Evolutionary conservation across 2,113 vertebrate species (phyloP).

Genomic region (Tachysurus vachellii): DNA sequence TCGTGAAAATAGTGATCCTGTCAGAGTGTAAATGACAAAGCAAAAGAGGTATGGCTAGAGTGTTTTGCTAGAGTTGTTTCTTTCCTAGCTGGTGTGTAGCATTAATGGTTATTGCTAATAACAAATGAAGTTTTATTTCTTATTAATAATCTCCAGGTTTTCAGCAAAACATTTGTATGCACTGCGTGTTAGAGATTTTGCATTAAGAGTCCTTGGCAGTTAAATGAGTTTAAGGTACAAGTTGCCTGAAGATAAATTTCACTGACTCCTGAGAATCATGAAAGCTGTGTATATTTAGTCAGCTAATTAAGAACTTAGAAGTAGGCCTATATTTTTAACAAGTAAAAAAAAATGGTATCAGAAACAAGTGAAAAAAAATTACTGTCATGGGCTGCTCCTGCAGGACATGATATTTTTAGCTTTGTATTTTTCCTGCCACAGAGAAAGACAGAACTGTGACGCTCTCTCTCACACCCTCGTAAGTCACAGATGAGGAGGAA

Average conservation of each 20-base stretch:
- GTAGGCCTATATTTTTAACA: neutral
- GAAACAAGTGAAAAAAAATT: neutral
- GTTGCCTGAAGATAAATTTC: neutral
- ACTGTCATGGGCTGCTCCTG: neutral
- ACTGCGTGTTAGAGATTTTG: neutral
- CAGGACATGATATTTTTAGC: constrained; percentile 23
- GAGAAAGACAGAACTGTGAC: constrained; percentile 18
- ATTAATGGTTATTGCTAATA: neutral
- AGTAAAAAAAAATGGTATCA: neutral
- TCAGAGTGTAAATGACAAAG: constrained; percentile 2
- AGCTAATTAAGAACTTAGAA: constrained; percentile 17
- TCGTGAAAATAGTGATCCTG: neutral
- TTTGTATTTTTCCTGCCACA: neutral
- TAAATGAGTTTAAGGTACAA: constrained; percentile 10
- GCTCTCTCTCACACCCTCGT: neutral
- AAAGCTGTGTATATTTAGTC: constrained; percentile 17
- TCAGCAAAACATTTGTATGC: neutral
- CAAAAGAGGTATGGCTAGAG: neutral
- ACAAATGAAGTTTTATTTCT: neutral
- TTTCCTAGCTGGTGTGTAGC: neutral
- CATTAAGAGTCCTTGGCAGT: neutral
- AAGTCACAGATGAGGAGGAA: constrained; percentile 5
- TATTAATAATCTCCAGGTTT: neutral
- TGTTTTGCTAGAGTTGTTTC: neutral
- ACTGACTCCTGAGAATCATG: neutral